phyloP scores from a whole-genome alignment of 1,140 invertebrate species.

The Argopecten irradians region DNA sequence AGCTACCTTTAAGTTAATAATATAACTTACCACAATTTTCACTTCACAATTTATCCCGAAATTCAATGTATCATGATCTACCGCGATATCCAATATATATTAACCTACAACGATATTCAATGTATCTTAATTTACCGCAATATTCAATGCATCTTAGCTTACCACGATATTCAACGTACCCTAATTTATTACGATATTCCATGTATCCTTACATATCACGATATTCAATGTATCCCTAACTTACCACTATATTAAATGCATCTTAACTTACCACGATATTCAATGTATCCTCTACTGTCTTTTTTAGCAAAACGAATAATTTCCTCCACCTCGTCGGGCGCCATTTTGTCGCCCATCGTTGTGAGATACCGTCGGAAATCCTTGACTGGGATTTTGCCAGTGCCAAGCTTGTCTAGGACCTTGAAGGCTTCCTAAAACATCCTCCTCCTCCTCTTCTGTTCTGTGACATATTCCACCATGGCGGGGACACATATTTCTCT shows the following conservation, averaged over 20 bases:
- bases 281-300: conserved; percentile 85
- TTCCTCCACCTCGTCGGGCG: conserved; percentile 98
- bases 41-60: too few relatives aligned
- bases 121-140: too few relatives aligned
- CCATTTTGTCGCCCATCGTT: conserved; percentile 98
- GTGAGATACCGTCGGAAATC: conserved; percentile 98
- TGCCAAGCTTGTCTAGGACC: conserved; percentile 54
- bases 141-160: too few relatives aligned
- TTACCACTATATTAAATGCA: too few relatives aligned
- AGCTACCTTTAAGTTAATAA: too few relatives aligned
- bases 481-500: conserved; percentile 46
- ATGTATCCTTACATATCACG: too few relatives aligned
- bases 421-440: conserved; percentile 56
- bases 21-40: too few relatives aligned
- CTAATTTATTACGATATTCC: too few relatives aligned
- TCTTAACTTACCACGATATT: conserved; percentile 69
- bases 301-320: conserved; percentile 99
- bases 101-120: too few relatives aligned
- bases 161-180: too few relatives aligned
- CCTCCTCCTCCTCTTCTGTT: conserved; percentile 41
- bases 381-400: conserved; percentile 80
- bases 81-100: too few relatives aligned
- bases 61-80: too few relatives aligned
- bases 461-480: conserved; percentile 26
- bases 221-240: conserved; percentile 80